Conservation (phyloP, 2,888 invertebrate genomes). For the Eupsilia transversa region DNA sequence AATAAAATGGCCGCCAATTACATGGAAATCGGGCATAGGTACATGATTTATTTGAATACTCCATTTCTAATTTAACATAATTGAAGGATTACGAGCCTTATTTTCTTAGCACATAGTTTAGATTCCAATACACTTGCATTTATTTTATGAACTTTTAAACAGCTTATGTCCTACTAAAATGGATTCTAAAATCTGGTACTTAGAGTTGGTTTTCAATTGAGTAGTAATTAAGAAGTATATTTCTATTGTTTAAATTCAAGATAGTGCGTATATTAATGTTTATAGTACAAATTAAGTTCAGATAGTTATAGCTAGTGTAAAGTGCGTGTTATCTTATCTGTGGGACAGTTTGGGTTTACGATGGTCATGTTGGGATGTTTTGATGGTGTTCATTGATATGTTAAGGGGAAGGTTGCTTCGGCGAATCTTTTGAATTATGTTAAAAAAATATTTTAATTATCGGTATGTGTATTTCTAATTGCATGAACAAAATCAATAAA, state of each 20-base stretch:
- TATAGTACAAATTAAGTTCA: conserved; percentile 44
- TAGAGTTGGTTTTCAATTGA: background rate
- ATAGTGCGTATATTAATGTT: conserved; percentile 37
- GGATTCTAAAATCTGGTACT: background rate
- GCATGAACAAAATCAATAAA: no score
- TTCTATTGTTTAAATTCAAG: conserved; percentile 32
- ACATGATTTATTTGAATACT: conserved; percentile 23
- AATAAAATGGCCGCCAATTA: conserved; percentile 35
- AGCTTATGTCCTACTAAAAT: background rate
- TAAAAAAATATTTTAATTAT: background rate
- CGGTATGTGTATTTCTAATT: no score
- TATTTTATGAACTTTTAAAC: background rate
- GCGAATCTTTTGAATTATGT: background rate
- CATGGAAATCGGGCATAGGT: conserved; percentile 16
- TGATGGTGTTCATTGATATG: conserved; percentile 58
- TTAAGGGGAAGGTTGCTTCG: conserved; percentile 48
- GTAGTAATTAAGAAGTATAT: background rate
- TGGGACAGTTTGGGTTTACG: conserved; percentile 57
- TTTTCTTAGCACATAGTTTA: background rate
- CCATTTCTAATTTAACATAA: conserved; percentile 1
- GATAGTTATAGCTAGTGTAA: conserved; percentile 48
- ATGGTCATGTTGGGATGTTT: conserved; percentile 41
- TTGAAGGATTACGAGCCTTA: background rate
- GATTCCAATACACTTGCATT: background rate
- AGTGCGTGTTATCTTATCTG: conserved; percentile 59